A percentile compares a stretch with the other conserved stretches of the same genome.
phyloP scores from a whole-genome alignment of 2,888 invertebrate genomes.

The Pristionchus fissidentatus region DNA sequence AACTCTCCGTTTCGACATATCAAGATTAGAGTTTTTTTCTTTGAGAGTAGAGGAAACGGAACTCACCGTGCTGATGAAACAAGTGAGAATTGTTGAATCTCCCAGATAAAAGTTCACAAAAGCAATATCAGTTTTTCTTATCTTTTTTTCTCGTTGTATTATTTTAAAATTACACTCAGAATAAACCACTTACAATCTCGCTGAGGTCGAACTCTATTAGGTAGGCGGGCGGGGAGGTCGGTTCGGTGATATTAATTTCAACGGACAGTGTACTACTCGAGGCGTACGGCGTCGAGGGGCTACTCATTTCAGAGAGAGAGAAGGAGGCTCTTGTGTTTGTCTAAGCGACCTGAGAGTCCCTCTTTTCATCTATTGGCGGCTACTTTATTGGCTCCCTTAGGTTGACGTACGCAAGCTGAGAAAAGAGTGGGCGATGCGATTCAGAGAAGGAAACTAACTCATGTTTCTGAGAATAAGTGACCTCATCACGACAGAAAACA shows the following conservation, averaged over 20 bases:
- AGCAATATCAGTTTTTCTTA: not conserved
- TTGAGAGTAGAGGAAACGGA: too few species aligned
- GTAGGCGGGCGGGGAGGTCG: not conserved
- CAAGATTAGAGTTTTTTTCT: too few species aligned
- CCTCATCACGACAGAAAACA: too few species aligned
- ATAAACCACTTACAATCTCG: not conserved
- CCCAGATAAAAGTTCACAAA: not conserved
- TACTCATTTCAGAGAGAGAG: not conserved
- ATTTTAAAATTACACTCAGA: not conserved
- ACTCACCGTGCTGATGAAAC: too few species aligned
- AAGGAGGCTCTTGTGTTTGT: too few species aligned
- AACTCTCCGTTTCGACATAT: too few species aligned
- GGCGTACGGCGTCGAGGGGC: not conserved
- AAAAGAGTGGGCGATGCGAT: not conserved
- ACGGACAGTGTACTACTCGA: not conserved
- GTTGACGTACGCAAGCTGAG: too few species aligned
- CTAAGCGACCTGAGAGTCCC: not conserved
- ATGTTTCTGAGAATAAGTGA: not conserved
- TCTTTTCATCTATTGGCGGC: not conserved
- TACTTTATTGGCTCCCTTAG: conserved; percentile 25
- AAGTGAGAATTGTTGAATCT: too few species aligned
- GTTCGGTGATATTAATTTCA: conserved; percentile 31
- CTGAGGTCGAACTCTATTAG: conserved; percentile 5
- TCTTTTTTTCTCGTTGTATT: not conserved
- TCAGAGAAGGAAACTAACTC: not conserved